Conservation (phyloP, 1,140 invertebrate species). For the Lasioglossum albipes region DNA sequence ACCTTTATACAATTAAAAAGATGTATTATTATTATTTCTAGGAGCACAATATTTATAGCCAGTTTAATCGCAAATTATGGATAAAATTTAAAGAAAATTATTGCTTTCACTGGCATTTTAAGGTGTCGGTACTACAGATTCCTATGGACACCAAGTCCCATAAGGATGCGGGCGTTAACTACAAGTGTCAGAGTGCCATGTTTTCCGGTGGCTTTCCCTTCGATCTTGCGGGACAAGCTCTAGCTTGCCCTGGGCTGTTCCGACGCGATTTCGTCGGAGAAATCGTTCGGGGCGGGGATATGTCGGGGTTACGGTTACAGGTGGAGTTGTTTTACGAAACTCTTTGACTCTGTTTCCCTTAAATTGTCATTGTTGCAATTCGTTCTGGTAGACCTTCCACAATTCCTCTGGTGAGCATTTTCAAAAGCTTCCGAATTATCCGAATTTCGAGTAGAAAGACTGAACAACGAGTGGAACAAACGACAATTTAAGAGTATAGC, state of each 20-base stretch:
- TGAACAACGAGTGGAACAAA: not conserved
- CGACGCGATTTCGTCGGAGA: not conserved
- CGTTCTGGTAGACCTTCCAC: no score
- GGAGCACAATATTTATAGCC: no score
- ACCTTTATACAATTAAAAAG: no score
- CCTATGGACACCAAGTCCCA: no score
- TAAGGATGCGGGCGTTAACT: slow-evolving; percentile 75
- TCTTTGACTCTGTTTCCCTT: not conserved
- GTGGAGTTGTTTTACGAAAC: not conserved
- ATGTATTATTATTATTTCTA: no score
- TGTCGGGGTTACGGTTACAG: not conserved
- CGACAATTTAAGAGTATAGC: slow-evolving; percentile 1
- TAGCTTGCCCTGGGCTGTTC: not conserved
- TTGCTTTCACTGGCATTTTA: no score
- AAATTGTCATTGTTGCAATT: not conserved
- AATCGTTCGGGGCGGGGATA: not conserved
- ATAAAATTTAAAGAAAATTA: no score
- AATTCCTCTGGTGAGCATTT: no score
- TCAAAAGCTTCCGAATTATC: no score
- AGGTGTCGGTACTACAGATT: no score
- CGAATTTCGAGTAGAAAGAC: not conserved
- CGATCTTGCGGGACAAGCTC: slow-evolving; percentile 30
- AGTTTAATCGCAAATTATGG: no score
- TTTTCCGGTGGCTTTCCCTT: slow-evolving; percentile 72
- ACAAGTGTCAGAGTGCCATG: slow-evolving; percentile 65